A percentile compares a stretch with the other conserved stretches of the same genome.
These are phyloP conservation scores for Halcyon malimbica DNA, from an alignment of 2,113 vertebrate genomes.

Conservation along the genomic window DNA sequence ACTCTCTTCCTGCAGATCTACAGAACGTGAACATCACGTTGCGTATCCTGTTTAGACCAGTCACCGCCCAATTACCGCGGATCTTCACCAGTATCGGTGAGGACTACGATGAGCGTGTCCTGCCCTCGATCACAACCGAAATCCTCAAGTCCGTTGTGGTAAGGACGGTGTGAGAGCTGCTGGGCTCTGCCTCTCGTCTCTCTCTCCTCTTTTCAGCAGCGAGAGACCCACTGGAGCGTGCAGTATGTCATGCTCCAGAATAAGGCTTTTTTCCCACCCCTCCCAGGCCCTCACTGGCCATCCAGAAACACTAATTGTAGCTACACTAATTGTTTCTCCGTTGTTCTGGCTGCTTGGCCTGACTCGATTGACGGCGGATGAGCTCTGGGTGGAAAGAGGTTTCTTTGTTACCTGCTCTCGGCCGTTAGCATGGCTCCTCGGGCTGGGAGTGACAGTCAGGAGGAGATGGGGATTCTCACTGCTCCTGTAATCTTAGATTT, in stretches of 20 bases:
- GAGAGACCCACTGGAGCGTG: fast-evolving
- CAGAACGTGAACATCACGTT: slow-evolving; percentile 98
- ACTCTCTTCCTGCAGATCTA: slow-evolving; percentile 79
- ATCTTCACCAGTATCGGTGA: slow-evolving; percentile 97
- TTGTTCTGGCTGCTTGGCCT: neutral
- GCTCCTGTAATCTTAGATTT: neutral
- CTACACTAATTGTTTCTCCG: neutral
- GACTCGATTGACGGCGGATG: neutral
- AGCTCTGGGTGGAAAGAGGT: neutral
- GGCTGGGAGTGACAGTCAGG: neutral
- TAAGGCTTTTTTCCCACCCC: neutral
- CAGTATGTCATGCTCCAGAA: fast-evolving
- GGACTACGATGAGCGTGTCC: slow-evolving; percentile 95
- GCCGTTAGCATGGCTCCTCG: neutral
- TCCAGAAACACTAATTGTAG: neutral
- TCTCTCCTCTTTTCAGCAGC: neutral
- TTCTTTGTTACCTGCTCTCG: neutral
- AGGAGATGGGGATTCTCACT: neutral
- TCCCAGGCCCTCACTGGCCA: neutral
- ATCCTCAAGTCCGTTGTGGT: slow-evolving; percentile 88
- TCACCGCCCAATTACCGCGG: slow-evolving; percentile 86
- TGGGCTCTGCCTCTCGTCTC: neutral
- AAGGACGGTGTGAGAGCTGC: neutral
- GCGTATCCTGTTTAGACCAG: slow-evolving; percentile 92
- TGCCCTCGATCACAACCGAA: slow-evolving; percentile 92